Evolutionary conservation across 2,797 vertebrate species (phyloP).

Genomic region (Onychomys torridus): DNA sequence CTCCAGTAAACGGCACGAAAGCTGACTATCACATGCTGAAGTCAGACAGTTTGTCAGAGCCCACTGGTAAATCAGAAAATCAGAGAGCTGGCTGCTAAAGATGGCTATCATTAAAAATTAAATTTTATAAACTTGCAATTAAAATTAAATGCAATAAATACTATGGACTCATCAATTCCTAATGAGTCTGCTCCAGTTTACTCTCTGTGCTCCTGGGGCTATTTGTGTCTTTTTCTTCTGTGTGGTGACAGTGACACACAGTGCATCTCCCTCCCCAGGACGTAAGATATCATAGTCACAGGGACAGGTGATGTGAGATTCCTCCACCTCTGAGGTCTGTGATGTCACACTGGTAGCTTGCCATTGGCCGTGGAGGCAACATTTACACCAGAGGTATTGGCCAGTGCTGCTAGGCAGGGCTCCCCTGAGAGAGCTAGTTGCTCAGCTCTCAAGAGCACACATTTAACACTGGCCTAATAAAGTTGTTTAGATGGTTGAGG

Average conservation of each 20-base stretch:
- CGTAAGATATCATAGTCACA: rapidly evolving
- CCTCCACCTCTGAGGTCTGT: neutral
- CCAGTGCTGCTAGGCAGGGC: neutral
- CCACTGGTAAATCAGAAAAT: neutral
- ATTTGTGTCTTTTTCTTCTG: neutral
- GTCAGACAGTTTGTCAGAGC: neutral
- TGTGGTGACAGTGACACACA: neutral
- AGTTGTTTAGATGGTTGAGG: neutral
- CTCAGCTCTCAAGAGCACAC: neutral
- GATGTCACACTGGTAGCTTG: neutral
- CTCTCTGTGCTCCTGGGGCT: neutral
- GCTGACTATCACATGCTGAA: neutral
- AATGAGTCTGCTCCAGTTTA: neutral
- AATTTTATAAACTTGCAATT: slow-evolving; percentile 59
- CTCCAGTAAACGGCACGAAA: neutral
- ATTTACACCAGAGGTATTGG: neutral
- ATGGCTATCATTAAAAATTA: slow-evolving; percentile 40
- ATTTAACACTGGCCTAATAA: neutral
- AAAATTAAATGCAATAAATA: slow-evolving; percentile 42
- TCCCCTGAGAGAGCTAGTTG: neutral
- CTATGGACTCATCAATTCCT: slow-evolving; percentile 18
- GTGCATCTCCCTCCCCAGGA: neutral
- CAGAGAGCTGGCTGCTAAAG: slow-evolving; percentile 5
- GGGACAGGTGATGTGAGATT: neutral
- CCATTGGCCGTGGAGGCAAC: neutral